These are phyloP conservation scores for Rallus crepitans DNA, from an alignment of 2,797 vertebrate species.

Conservation along the genomic window DNA sequence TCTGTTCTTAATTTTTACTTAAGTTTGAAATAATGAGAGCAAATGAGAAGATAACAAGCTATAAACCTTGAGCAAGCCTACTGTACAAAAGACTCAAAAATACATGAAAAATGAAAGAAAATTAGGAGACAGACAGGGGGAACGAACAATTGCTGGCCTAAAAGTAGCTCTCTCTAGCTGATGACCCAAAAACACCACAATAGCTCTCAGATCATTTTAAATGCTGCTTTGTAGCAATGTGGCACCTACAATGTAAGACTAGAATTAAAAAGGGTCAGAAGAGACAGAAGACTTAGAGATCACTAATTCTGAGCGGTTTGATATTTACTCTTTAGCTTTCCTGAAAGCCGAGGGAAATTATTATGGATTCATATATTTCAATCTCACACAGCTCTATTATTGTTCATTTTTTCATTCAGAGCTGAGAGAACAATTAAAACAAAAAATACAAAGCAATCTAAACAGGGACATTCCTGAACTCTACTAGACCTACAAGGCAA, in stretches of 20 bases:
- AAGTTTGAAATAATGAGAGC: neutral
- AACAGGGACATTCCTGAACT: conserved; percentile 80
- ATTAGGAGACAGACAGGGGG: conserved; percentile 21
- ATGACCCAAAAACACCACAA: conserved; percentile 67
- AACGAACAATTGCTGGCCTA: conserved; percentile 68
- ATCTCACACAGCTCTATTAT: conserved; percentile 84
- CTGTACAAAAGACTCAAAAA: conserved; percentile 51
- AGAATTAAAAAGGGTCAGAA: conserved; percentile 74
- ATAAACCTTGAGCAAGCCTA: conserved; percentile 16
- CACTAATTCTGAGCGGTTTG: conserved; percentile 74
- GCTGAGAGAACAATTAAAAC: conserved; percentile 81
- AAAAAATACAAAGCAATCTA: conserved; percentile 82
- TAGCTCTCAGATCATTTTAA: conserved; percentile 76
- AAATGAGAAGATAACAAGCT: conserved; percentile 20
- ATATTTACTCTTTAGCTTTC: conserved; percentile 80
- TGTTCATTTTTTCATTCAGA: conserved; percentile 79
- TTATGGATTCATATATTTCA: conserved; percentile 85
- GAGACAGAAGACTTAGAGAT: conserved; percentile 76
- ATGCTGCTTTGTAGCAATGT: conserved; percentile 77
- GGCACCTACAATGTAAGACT: conserved; percentile 72
- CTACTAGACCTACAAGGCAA: conserved; percentile 74
- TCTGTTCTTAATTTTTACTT: neutral
- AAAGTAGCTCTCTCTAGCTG: conserved; percentile 66
- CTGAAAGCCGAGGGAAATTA: conserved; percentile 80
- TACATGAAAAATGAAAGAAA: conserved; percentile 53